Conservation (phyloP, 2,797 vertebrate genomes). For the Alcedo quadribrachys region DNA sequence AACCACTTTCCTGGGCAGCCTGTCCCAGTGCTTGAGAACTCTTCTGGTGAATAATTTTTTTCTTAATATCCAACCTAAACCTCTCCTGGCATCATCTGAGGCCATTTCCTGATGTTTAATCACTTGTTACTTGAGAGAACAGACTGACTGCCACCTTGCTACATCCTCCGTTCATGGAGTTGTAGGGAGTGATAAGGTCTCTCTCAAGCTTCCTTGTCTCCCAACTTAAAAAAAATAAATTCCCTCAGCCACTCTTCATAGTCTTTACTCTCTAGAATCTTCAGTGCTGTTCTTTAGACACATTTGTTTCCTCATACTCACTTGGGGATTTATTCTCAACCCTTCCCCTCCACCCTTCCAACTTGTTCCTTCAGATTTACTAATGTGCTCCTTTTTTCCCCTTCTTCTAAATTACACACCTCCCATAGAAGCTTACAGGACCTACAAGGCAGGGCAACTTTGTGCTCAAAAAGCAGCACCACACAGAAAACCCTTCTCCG, state of each 20-base stretch:
- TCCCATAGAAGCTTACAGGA: background rate
- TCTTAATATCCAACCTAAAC: background rate
- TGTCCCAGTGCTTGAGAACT: background rate
- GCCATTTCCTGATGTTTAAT: background rate
- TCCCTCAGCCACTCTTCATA: background rate
- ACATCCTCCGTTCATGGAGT: too few relatives aligned
- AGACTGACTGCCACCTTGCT: too few relatives aligned
- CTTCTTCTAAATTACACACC: background rate
- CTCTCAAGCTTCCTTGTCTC: background rate
- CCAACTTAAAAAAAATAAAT: background rate
- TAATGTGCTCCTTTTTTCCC: background rate
- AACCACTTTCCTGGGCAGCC: background rate
- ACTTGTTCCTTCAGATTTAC: background rate
- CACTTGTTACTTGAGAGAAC: too few relatives aligned
- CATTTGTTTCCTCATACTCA: background rate
- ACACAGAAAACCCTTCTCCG: background rate
- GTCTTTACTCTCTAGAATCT: background rate
- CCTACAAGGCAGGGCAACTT: background rate
- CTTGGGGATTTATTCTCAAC: background rate
- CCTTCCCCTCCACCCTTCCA: fast-evolving
- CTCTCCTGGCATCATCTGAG: background rate
- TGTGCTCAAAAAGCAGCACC: background rate
- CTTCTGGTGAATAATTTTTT: background rate
- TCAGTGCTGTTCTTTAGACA: background rate
- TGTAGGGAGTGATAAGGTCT: background rate